A percentile compares a stretch with the other conserved stretches of the same genome.
These are phyloP conservation scores for Holcopasites calliopsidis DNA, from an alignment of 1,140 invertebrate species.

Conservation along the genomic window DNA sequence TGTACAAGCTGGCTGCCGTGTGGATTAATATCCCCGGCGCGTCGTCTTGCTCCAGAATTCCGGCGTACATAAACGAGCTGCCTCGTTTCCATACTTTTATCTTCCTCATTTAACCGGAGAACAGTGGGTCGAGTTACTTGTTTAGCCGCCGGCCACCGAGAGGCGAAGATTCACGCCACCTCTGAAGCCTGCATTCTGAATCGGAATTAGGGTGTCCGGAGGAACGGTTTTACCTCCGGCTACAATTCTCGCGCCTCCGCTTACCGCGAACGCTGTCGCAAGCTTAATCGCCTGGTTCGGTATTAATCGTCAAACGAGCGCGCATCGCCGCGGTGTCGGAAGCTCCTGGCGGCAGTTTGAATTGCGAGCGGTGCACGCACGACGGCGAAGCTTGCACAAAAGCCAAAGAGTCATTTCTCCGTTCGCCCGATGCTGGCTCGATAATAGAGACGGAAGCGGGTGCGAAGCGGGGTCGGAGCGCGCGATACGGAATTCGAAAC, in stretches of 20 bases:
- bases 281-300: too few relatives aligned
- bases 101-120: constrained; percentile 11
- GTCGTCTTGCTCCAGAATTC: constrained; percentile 10
- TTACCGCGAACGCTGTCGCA: too few relatives aligned
- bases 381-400: too few relatives aligned
- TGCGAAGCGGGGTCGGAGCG: neutral
- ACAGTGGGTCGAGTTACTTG: too few relatives aligned
- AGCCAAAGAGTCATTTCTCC: neutral
- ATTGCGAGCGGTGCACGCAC: neutral
- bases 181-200: too few relatives aligned
- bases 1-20: neutral
- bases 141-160: too few relatives aligned
- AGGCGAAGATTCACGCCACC: too few relatives aligned
- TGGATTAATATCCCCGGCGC: constrained; percentile 22
- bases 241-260: too few relatives aligned
- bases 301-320: neutral
- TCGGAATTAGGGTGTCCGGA: too few relatives aligned
- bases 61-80: neutral
- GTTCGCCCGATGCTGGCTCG: neutral
- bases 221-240: too few relatives aligned
- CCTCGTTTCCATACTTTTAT: constrained; percentile 39
- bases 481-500: constrained; percentile 1
- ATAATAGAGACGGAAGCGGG: neutral
- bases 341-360: neutral
- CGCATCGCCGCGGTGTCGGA: neutral